Percentiles rank a stretch among this genome's conserved stretches.
phyloP scores from a whole-genome alignment of 2,888 invertebrate species.

The Meiosimyza platycephala region DNA sequence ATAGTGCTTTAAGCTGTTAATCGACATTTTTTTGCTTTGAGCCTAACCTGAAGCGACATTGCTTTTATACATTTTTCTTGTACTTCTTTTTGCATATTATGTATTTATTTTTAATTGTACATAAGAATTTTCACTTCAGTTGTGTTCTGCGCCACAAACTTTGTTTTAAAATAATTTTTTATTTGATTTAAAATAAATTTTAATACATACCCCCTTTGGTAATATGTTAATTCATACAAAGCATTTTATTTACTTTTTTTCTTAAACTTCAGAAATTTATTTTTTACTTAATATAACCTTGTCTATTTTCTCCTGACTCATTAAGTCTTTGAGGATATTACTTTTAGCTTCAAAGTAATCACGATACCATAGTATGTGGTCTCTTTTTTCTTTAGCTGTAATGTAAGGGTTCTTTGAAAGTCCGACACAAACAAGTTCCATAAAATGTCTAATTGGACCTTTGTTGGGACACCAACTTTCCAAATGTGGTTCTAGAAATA shows the following conservation, averaged over 20 bases:
- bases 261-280: conserved; percentile 8
- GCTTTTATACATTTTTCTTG: too few species aligned
- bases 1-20: too few species aligned
- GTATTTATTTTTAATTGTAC: too few species aligned
- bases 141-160: too few species aligned
- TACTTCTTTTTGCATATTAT: too few species aligned
- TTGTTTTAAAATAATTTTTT: too few species aligned
- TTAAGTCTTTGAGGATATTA: conserved; percentile 71
- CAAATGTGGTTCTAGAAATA: conserved; percentile 89
- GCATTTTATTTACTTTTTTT: background rate
- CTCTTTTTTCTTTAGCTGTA: conserved; percentile 86
- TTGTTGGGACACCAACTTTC: conserved; percentile 89
- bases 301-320: conserved; percentile 49
- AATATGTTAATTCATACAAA: too few species aligned
- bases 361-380: conserved; percentile 91
- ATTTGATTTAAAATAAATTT: too few species aligned
- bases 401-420: conserved; percentile 94
- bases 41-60: too few species aligned
- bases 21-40: too few species aligned
- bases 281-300: background rate
- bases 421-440: conserved; percentile 95
- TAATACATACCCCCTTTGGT: too few species aligned
- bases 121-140: too few species aligned
- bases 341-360: conserved; percentile 88
- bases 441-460: conserved; percentile 95